These are phyloP conservation scores for Drosophila nr. medialis DNA, from an alignment of 2,888 invertebrate genomes.

Conservation along the genomic window DNA sequence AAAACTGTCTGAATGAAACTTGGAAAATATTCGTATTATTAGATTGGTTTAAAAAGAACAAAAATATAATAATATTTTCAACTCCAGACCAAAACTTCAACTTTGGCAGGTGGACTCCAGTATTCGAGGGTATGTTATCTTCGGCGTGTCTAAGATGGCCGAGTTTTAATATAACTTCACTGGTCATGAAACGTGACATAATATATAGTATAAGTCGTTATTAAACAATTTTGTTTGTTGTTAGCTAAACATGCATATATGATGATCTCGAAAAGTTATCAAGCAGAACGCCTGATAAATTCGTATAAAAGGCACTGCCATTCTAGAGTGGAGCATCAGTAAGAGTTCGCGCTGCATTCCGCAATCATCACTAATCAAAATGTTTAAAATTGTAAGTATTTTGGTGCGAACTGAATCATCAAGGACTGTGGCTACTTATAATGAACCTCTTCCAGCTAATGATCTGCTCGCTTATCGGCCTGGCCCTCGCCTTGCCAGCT, in stretches of 20 bases:
- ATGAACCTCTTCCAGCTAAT: neutral
- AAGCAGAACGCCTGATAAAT: neutral
- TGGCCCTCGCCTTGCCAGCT: neutral
- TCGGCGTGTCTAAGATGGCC: neutral
- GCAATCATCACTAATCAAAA: neutral
- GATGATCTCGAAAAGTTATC: neutral
- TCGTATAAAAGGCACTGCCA: neutral
- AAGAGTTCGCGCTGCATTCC: neutral
- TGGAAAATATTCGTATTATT: neutral
- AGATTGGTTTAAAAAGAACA: neutral
- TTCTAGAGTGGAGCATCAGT: conserved; percentile 2
- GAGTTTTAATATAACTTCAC: neutral
- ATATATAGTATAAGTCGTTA: neutral
- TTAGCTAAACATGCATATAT: neutral
- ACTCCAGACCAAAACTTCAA: neutral
- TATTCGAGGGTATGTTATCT: neutral
- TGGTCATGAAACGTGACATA: neutral
- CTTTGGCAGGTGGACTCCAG: neutral
- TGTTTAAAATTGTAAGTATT: conserved; percentile 9
- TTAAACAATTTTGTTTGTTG: neutral
- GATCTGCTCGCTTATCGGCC: neutral
- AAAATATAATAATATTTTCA: neutral
- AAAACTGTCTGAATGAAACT: neutral
- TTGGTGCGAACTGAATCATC: neutral
- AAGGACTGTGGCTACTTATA: neutral